phyloP scores from a whole-genome alignment of 2,113 vertebrate species.

The Mungos mungo region DNA sequence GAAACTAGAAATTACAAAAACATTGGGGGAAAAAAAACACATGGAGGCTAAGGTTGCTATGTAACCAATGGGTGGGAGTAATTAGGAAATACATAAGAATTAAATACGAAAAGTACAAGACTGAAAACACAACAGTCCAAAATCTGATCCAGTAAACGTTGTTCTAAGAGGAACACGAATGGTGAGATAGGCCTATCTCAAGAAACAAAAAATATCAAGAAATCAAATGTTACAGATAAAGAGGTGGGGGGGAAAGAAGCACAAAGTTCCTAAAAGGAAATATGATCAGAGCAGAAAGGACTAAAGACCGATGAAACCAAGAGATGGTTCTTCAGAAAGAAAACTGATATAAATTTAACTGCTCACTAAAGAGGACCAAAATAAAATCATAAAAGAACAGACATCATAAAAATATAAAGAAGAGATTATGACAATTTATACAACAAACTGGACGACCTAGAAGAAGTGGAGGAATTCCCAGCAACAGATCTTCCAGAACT shows the following conservation, averaged over 20 bases:
- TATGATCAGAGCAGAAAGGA: not conserved
- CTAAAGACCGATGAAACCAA: not conserved
- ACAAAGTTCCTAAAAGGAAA: not conserved
- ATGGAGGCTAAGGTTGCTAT: not conserved
- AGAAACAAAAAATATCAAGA: not conserved
- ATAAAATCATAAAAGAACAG: no score
- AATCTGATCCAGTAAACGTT: not conserved
- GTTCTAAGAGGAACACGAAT: not conserved
- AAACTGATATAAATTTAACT: not conserved
- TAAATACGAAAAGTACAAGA: not conserved
- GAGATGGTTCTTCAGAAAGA: not conserved
- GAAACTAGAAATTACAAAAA: not conserved
- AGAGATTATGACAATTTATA: not conserved
- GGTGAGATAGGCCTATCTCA: not conserved
- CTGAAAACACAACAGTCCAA: not conserved
- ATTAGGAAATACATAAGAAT: not conserved
- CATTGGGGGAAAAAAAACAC: fast-evolving
- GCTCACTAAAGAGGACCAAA: not conserved
- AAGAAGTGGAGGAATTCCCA: not conserved
- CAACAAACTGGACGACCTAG: not conserved
- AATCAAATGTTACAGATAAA: not conserved
- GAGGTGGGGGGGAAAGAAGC: no score
- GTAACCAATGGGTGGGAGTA: not conserved
- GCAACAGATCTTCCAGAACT: not conserved
- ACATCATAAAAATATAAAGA: not conserved